A percentile compares a stretch with the other conserved stretches of the same genome.
Evolutionary conservation across 2,113 vertebrate genomes (phyloP).

Genomic region (Coregonus clupeaformis): DNA sequence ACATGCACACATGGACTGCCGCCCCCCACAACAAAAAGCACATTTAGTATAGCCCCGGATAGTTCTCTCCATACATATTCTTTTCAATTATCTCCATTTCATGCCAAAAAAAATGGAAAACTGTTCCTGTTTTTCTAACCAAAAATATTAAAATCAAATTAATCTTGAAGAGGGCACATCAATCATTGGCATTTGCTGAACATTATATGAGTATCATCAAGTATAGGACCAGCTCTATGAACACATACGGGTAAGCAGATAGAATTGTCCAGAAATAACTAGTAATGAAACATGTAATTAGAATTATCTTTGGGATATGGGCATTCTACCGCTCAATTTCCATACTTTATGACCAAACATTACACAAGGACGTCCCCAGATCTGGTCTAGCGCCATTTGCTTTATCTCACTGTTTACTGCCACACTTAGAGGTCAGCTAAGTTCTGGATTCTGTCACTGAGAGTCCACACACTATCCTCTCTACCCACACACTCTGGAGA

Average conservation of each 20-base stretch:
- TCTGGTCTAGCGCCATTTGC: conserved; percentile 44
- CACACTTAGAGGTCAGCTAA: conserved; percentile 70
- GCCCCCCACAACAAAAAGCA: conserved; percentile 63
- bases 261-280: conserved; percentile 46
- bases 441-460: conserved; percentile 66
- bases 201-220: not conserved
- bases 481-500: conserved; percentile 43
- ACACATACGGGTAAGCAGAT: not conserved
- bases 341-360: conserved; percentile 63
- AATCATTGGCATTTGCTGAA: not conserved
- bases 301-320: conserved; percentile 51
- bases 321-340: conserved; percentile 59
- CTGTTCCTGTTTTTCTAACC: not conserved
- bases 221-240: no score
- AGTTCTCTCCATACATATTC: conserved; percentile 39
- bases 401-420: conserved; percentile 68
- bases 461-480: conserved; percentile 49
- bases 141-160: not conserved
- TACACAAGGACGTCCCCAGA: conserved; percentile 59
- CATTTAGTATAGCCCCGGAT: conserved; percentile 59
- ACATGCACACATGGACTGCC: conserved; percentile 69
- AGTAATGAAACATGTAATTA: conserved; percentile 66
- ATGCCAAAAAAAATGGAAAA: no score
- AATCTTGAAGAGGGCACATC: not conserved
- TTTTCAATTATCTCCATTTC: conserved; percentile 49